These are phyloP conservation scores for Notothenia coriiceps DNA, from an alignment of 2,113 vertebrate species.

Conservation along the genomic window DNA sequence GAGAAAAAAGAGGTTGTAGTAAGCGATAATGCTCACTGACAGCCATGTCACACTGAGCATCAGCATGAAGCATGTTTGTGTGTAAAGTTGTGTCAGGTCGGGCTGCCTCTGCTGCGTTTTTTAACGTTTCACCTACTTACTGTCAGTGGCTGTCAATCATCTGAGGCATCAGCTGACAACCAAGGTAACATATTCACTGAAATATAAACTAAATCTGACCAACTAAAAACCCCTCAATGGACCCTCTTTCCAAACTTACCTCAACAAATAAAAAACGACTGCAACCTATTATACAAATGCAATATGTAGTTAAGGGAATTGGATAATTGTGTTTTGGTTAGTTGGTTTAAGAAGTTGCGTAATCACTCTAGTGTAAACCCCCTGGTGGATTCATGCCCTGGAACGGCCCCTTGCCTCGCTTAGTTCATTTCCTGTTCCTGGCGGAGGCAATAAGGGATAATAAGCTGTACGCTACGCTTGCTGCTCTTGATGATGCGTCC, in stretches of 20 bases:
- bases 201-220: neutral
- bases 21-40: constrained; percentile 60
- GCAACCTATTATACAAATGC: constrained; percentile 60
- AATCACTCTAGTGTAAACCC: constrained; percentile 67
- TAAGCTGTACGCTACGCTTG: constrained; percentile 62
- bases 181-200: constrained; percentile 18
- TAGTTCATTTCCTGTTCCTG: constrained; percentile 82
- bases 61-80: constrained; percentile 67
- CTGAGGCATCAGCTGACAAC: constrained; percentile 18
- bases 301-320: constrained; percentile 63
- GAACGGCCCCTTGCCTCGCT: constrained; percentile 63
- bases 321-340: constrained; percentile 76
- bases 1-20: constrained; percentile 30
- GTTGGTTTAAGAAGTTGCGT: constrained; percentile 65
- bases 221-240: neutral
- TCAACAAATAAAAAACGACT: constrained; percentile 62
- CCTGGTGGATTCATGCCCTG: constrained; percentile 60
- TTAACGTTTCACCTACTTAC: constrained; percentile 8
- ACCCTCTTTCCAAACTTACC: constrained; percentile 17
- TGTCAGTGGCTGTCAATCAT: constrained; percentile 32
- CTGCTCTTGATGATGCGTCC: constrained; percentile 66
- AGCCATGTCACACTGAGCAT: constrained; percentile 60
- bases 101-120: constrained; percentile 26
- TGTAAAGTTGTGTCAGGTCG: constrained; percentile 42
- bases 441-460: constrained; percentile 77